Evolutionary conservation across 2,888 invertebrate genomes (phyloP).

Genomic region (Coelopa pilipes): DNA sequence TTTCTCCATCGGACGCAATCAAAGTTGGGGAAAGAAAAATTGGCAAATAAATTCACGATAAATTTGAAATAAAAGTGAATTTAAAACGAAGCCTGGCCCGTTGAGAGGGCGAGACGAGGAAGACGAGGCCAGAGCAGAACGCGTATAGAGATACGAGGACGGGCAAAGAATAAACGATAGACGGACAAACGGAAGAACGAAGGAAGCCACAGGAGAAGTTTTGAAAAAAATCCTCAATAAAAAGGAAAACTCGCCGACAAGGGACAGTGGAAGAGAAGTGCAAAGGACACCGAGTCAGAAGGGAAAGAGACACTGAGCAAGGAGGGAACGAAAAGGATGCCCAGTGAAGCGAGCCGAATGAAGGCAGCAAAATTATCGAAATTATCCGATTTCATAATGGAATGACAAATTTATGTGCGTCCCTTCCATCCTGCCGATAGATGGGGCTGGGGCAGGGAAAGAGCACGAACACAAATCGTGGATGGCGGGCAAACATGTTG

Average conservation of each 20-base stretch:
- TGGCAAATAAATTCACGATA: constrained; percentile 8
- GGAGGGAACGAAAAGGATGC: background rate
- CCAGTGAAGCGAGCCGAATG: constrained; percentile 14
- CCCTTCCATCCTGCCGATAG: no score
- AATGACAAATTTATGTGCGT: constrained; percentile 22
- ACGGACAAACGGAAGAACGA: background rate
- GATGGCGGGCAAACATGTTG: no score
- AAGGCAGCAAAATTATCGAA: constrained; percentile 26
- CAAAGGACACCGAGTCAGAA: no score
- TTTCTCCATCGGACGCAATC: constrained; percentile 4
- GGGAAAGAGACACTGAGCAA: background rate
- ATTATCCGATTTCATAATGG: constrained; percentile 32
- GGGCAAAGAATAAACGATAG: background rate
- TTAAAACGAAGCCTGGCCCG: constrained; percentile 7
- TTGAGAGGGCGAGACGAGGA: background rate
- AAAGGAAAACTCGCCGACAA: background rate
- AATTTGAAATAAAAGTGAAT: constrained; percentile 27
- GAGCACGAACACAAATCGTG: no score
- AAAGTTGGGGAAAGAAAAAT: constrained; percentile 5
- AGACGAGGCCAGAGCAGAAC: constrained; percentile 40
- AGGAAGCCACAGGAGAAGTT: no score
- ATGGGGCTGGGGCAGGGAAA: no score
- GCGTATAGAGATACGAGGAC: background rate
- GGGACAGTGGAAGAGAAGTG: background rate
- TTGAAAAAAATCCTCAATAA: background rate